phyloP scores from a whole-genome alignment of 2,113 vertebrate species.

The Patagioenas fasciata region DNA sequence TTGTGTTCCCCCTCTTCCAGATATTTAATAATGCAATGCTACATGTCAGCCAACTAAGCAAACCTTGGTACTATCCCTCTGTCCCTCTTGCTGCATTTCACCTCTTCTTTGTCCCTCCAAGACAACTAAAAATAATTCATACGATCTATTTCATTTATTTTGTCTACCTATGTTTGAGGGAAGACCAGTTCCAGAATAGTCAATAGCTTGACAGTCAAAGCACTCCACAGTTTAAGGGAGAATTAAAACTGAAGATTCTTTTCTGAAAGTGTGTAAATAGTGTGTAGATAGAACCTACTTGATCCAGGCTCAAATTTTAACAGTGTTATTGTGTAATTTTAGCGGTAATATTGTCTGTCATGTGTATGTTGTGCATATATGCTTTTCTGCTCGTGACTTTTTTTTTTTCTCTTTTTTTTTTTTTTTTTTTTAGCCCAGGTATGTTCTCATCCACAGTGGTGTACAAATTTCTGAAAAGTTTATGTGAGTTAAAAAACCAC shows the following conservation, averaged over 20 bases:
- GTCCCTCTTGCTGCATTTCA: neutral
- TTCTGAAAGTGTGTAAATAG: neutral
- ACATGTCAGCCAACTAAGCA: fast-evolving
- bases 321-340: neutral
- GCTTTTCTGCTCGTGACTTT: neutral
- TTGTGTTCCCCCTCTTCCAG: neutral
- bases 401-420: no score
- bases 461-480: neutral
- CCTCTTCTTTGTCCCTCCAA: neutral
- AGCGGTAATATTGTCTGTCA: neutral
- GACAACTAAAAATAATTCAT: neutral
- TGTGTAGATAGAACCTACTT: no score
- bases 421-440: neutral
- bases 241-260: neutral
- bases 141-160: neutral
- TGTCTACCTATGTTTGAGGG: neutral
- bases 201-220: neutral
- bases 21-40: neutral
- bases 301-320: neutral
- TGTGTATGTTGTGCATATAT: neutral
- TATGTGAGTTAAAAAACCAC: neutral
- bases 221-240: neutral
- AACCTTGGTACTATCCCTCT: neutral
- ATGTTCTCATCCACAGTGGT: neutral
- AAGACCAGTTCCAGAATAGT: neutral